Evolutionary conservation across 2,113 vertebrate species (phyloP).

Genomic region (Chelonoidis abingdonii): DNA sequence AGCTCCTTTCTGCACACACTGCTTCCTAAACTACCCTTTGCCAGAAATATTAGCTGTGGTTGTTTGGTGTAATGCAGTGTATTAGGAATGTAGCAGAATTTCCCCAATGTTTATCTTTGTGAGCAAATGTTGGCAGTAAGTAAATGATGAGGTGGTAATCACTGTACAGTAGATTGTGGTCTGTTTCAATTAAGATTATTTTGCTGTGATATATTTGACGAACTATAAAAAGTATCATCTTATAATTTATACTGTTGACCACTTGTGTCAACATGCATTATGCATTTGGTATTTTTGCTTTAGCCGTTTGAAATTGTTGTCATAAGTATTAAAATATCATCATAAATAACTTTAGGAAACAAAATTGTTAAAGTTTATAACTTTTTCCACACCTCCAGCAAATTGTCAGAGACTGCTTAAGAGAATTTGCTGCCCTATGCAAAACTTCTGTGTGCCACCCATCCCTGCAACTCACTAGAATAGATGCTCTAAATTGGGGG

Average conservation of each 20-base stretch:
- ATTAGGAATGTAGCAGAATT: neutral
- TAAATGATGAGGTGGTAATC: neutral
- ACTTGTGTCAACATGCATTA: neutral
- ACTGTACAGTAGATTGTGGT: neutral
- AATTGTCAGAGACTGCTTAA: neutral
- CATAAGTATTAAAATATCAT: neutral
- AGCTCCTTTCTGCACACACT: neutral
- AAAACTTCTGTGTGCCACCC: too few relatives aligned
- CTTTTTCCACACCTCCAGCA: neutral
- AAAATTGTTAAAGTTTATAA: neutral
- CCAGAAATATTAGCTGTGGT: neutral
- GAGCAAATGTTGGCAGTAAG: neutral
- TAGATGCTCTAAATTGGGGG: neutral
- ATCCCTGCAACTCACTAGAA: neutral
- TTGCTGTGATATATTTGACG: neutral
- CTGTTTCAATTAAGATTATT: neutral
- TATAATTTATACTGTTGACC: neutral
- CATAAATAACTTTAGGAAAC: neutral
- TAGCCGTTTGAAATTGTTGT: neutral
- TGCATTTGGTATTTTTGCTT: neutral
- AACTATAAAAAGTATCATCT: neutral
- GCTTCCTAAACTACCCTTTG: neutral
- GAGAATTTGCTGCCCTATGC: neutral
- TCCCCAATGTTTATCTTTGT: rapidly evolving
- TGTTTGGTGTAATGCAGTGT: neutral